phyloP scores from a whole-genome alignment of 1,140 invertebrate species.

The Coelopa frigida region DNA sequence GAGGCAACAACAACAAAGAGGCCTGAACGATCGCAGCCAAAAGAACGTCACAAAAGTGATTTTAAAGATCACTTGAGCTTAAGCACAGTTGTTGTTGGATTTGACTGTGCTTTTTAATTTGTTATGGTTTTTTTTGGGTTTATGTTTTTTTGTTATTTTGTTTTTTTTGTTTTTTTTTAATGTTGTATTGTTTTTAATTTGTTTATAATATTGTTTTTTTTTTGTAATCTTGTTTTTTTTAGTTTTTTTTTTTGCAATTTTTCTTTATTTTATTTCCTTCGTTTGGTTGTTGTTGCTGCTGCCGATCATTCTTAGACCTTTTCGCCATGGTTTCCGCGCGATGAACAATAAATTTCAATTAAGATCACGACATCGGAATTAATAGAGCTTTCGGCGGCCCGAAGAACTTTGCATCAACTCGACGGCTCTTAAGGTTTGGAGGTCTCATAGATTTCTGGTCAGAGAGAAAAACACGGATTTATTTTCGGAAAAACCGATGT shows the following conservation, averaged over 20 bases:
- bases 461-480: too few relatives aligned
- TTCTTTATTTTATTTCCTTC: background rate
- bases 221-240: background rate
- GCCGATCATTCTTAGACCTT: conserved; percentile 1
- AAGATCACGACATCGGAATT: conserved; percentile 38
- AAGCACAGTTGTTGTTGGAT: too few relatives aligned
- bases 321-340: conserved; percentile 33
- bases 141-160: background rate
- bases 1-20: too few relatives aligned
- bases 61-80: too few relatives aligned
- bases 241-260: background rate
- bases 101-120: background rate
- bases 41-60: too few relatives aligned
- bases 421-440: too few relatives aligned
- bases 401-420: conserved; percentile 8
- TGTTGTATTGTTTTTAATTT: background rate
- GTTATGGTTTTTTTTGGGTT: background rate
- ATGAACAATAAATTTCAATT: conserved; percentile 44
- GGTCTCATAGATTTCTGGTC: too few relatives aligned
- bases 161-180: background rate
- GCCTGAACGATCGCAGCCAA: too few relatives aligned
- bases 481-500: too few relatives aligned
- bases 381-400: conserved; percentile 37
- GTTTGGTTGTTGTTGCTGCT: background rate
- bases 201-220: conserved; percentile 1